Evolutionary conservation across 2,797 vertebrate species (phyloP).

Genomic region (Ispidina lecontei): DNA sequence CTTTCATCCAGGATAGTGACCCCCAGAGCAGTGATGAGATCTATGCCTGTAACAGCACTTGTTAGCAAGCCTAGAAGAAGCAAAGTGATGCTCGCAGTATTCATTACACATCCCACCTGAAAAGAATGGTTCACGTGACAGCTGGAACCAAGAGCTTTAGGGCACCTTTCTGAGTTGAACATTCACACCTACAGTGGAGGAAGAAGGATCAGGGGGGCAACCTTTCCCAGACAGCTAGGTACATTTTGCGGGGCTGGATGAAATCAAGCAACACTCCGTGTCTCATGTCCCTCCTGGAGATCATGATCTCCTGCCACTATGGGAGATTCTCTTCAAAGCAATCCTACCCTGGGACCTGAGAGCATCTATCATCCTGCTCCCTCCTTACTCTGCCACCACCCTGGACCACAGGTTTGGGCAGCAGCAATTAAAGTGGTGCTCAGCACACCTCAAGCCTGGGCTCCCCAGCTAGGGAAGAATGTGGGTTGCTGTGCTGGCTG

Average conservation of each 20-base stretch:
- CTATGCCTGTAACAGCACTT: neutral
- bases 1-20: neutral
- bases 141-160: neutral
- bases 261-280: neutral
- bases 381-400: neutral
- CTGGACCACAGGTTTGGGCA: neutral
- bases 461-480: constrained; percentile 46
- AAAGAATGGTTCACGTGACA: neutral
- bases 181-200: neutral
- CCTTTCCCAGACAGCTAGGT: neutral
- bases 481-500: neutral
- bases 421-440: neutral
- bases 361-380: neutral
- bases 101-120: neutral
- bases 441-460: constrained; percentile 3
- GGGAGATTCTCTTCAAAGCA: neutral
- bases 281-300: neutral
- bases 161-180: neutral
- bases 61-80: neutral
- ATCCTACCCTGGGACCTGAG: neutral
- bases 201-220: neutral
- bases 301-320: neutral
- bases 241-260: constrained; percentile 11
- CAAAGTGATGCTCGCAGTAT: neutral
- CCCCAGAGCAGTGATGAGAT: neutral